A percentile compares a stretch with the other conserved stretches of the same genome.
These are phyloP conservation scores for Asteroscopus sphinx DNA, from an alignment of 2,888 invertebrate genomes.

Conservation along the genomic window DNA sequence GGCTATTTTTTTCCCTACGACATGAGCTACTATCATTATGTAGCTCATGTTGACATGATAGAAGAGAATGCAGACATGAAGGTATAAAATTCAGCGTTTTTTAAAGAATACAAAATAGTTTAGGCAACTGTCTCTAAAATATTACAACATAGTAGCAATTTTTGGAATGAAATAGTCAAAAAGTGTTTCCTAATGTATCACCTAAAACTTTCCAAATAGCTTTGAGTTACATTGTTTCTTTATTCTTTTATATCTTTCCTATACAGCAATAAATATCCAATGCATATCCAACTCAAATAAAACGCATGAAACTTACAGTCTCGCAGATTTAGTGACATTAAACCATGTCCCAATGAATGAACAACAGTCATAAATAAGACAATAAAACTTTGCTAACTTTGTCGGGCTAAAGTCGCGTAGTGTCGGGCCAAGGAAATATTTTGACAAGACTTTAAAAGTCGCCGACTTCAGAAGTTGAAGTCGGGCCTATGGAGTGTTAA, in stretches of 20 bases:
- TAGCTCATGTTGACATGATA: too few species aligned
- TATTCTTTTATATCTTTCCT: conserved; percentile 21
- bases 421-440: conserved; percentile 36
- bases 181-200: not conserved
- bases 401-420: conserved; percentile 13
- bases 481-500: conserved; percentile 45
- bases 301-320: conserved; percentile 38
- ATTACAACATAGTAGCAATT: too few species aligned
- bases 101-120: too few species aligned
- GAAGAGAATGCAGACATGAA: too few species aligned
- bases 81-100: too few species aligned
- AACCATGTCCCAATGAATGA: conserved; percentile 43
- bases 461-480: conserved; percentile 31
- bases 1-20: too few species aligned
- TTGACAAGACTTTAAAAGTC: conserved; percentile 44
- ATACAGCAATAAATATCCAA: conserved; percentile 33
- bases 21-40: too few species aligned
- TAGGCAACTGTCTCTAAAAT: too few species aligned
- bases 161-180: too few species aligned
- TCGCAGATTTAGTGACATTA: conserved; percentile 46
- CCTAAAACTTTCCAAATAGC: not conserved
- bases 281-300: conserved; percentile 53
- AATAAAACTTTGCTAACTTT: conserved; percentile 48
- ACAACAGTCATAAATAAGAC: conserved; percentile 53
- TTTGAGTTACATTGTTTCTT: conserved; percentile 32